These are phyloP conservation scores for Cydia amplana DNA, from an alignment of 1,140 invertebrate species.

Conservation along the genomic window DNA sequence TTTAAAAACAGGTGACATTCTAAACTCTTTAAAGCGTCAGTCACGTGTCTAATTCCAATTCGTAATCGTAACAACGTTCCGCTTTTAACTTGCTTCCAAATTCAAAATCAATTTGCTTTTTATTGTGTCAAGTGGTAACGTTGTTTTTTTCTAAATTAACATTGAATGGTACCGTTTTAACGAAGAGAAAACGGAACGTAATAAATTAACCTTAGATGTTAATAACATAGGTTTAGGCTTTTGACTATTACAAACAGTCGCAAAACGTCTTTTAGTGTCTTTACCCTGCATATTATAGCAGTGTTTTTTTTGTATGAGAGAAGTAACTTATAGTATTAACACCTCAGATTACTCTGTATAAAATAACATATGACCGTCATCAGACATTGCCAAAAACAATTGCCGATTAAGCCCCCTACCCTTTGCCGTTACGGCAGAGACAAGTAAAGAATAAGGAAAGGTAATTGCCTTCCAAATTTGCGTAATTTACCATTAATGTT, in stretches of 20 bases:
- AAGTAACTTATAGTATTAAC: neutral
- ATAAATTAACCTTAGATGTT: conserved; percentile 11
- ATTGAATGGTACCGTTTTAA: conserved; percentile 16
- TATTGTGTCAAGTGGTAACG: conserved; percentile 33
- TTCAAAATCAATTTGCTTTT: conserved; percentile 57
- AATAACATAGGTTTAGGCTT: neutral
- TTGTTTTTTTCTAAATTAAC: conserved; percentile 16
- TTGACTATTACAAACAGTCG: neutral
- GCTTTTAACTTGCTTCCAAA: conserved; percentile 65
- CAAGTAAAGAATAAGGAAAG: neutral
- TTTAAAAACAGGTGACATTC: conserved; percentile 37
- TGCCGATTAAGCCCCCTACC: neutral
- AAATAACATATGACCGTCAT: neutral
- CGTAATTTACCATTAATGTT: no score
- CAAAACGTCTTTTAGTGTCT: neutral
- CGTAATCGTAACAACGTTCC: conserved; percentile 69
- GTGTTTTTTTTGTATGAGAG: no score
- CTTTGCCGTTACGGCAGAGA: neutral
- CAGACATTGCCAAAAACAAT: conserved; percentile 5
- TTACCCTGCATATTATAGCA: no score
- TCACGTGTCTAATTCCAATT: conserved; percentile 66
- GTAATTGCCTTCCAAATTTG: neutral
- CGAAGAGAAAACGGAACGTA: conserved; percentile 15
- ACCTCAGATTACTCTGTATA: neutral
- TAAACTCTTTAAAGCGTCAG: conserved; percentile 68